Evolutionary conservation across 2,797 vertebrate genomes (phyloP), one percentile per base, ranked within the genome.

Genomic region (Micromesistius poutassou): DNA sequence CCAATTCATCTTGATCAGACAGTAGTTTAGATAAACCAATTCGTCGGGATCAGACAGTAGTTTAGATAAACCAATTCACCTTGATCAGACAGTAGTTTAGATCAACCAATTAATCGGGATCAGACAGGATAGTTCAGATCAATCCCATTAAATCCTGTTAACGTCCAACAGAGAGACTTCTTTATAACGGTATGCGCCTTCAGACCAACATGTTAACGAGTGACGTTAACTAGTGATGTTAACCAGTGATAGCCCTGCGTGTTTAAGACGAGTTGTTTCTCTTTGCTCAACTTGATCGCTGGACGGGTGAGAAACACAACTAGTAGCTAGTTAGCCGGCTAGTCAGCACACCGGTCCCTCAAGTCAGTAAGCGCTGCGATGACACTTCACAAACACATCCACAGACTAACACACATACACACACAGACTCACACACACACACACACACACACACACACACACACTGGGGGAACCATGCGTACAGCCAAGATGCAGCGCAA

Each of bases 241-340:
- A 22, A 55, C 46, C 22, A 55, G 19, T 8, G 36, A 38, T 38
- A 10, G 36, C 7, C 36, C 36, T 38, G 1, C 9, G 36, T 38
- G 8, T 55, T 19, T 14, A 5, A 19, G 46, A 22, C 16, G 0
- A 55, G 42, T 46, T 46, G 14, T 14, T 46, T 19, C 13, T 46
- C 16, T 46, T 46, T 14, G 42, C 16, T 4, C 13, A 46, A 46
- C 42, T 46, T 46, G 42, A 4, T 46, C 14, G 36, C 36, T 38
- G 36, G 36, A 38, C 36, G 36, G 9, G 36, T 38, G 36, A 38
- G 46, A 62, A 25, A 62, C 55, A 62, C 22, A 62, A 62, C 55
- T 62, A 62, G 55, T n/a, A 62, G 55, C 55, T 62, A 5, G 55
- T 62, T 62, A 62, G 55, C 55, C 55, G n/a, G 55, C 55, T 62